A percentile compares a stretch with the other conserved stretches of the same genome.
phyloP scores from a whole-genome alignment of 2,113 vertebrate genomes.

The Ciconia boyciana region DNA sequence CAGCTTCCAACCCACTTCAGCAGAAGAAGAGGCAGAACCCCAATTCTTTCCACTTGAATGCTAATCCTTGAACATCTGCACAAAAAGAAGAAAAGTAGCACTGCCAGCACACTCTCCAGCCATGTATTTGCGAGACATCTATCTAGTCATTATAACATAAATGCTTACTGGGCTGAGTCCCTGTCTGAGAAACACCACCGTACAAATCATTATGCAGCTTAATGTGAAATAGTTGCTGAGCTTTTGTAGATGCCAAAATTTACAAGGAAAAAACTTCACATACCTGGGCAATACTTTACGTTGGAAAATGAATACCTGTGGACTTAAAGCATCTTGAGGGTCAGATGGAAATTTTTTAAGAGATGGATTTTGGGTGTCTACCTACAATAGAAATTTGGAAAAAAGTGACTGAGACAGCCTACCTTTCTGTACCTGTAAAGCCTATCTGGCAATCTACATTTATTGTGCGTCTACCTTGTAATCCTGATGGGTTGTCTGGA shows the following conservation, averaged over 20 bases:
- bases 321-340: not conserved
- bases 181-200: not conserved
- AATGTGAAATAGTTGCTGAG: not conserved
- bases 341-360: not conserved
- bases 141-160: not conserved
- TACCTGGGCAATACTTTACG: not conserved
- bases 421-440: not conserved
- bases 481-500: not conserved
- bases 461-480: not conserved
- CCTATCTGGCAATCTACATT: not conserved
- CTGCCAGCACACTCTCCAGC: not conserved
- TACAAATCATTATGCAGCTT: not conserved
- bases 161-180: not conserved
- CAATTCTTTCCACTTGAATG: not conserved
- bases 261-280: not conserved
- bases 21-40: not conserved
- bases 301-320: not conserved
- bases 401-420: not conserved
- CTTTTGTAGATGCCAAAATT: not conserved
- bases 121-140: not conserved
- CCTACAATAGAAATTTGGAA: not conserved
- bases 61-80: not conserved
- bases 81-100: not conserved
- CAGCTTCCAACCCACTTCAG: not conserved
- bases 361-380: not conserved